phyloP scores from a whole-genome alignment of 2,888 invertebrate genomes.

The Rutpela maculata region DNA sequence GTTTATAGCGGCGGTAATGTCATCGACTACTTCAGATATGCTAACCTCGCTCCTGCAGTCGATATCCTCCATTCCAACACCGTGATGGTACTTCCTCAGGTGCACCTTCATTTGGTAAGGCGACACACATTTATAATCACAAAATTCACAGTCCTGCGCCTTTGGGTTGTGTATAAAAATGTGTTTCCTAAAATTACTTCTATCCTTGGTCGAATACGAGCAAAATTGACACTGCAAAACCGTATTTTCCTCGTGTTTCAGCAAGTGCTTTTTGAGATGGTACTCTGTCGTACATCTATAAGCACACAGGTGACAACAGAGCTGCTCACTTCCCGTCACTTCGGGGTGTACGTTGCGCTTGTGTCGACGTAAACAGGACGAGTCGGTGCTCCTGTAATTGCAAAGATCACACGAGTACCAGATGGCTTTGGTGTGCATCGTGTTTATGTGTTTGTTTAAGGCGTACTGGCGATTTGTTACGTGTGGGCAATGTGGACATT shows the following conservation, averaged over 20 bases:
- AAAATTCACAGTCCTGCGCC: conserved; percentile 60
- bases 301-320: conserved; percentile 40
- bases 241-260: conserved; percentile 45
- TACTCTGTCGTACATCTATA: conserved; percentile 39
- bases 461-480: conserved; percentile 49
- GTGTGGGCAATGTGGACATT: conserved; percentile 55
- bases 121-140: conserved; percentile 62
- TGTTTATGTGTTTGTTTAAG: conserved; percentile 56
- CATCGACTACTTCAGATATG: conserved; percentile 32
- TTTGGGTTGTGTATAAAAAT: conserved; percentile 63
- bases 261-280: conserved; percentile 48
- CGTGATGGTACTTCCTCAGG: conserved; percentile 60
- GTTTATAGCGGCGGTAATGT: conserved; percentile 32
- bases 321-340: conserved; percentile 16
- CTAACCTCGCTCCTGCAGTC: conserved; percentile 50
- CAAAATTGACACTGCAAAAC: conserved; percentile 58
- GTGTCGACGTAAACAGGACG: conserved; percentile 53
- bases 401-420: conserved; percentile 59
- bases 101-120: conserved; percentile 65
- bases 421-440: conserved; percentile 54
- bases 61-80: conserved; percentile 49
- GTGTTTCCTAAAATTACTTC: conserved; percentile 65
- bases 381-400: conserved; percentile 57
- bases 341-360: conserved; percentile 43
- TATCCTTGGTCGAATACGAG: conserved; percentile 62